phyloP scores from a whole-genome alignment of 1,140 invertebrate genomes.

The Drosophila bocki region DNA sequence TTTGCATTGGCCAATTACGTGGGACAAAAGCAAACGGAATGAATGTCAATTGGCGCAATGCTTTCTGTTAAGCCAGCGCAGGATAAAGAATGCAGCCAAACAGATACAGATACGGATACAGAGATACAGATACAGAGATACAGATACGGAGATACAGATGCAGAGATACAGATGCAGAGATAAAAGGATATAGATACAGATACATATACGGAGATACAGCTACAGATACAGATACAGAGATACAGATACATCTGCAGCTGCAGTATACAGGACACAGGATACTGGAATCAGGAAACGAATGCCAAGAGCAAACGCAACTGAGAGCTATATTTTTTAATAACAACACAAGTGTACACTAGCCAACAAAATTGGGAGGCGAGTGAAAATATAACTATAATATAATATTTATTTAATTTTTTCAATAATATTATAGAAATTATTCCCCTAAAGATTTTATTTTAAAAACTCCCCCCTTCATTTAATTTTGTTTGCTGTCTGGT shows the following conservation, averaged over 20 bases:
- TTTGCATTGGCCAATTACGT: constrained; percentile 54
- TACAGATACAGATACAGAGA: constrained; percentile 5
- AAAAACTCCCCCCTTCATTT: not conserved
- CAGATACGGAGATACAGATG: too few relatives aligned
- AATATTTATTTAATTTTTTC: not conserved
- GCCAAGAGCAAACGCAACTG: constrained; percentile 11
- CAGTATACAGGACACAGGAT: constrained; percentile 1
- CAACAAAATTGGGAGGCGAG: not conserved
- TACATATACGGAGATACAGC: not conserved
- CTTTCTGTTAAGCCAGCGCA: constrained; percentile 12
- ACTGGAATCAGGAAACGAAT: constrained; percentile 8
- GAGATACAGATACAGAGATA: constrained; percentile 1
- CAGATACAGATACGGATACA: constrained; percentile 14
- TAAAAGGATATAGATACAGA: too few relatives aligned
- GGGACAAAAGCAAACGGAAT: constrained; percentile 47
- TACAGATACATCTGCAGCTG: not conserved
- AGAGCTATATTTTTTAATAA: constrained; percentile 55
- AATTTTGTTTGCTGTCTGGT: not conserved
- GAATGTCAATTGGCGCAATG: constrained; percentile 57
- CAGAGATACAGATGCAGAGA: not conserved
- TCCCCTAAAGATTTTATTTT: not conserved
- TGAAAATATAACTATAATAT: not conserved
- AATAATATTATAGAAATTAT: not conserved
- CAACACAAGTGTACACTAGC: not conserved
- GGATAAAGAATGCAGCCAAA: constrained; percentile 41